Base-by-base conservation (phyloP, 2,113 vertebrate genomes). In the Oenanthe oenanthe region DNA sequence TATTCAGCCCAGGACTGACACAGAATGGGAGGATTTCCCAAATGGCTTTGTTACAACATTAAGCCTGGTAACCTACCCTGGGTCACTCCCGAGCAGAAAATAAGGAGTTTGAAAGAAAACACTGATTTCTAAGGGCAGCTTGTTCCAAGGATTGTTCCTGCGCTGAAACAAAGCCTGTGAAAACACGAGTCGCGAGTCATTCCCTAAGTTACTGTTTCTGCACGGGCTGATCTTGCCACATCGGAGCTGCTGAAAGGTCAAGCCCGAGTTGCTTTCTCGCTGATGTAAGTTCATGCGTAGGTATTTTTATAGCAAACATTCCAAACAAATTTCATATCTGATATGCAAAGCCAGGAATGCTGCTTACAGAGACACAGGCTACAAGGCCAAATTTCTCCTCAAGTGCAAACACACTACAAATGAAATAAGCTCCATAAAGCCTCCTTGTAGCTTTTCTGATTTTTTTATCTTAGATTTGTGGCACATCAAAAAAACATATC, bases 291-390 rank as follows among this genome's bases (percentile, higher is more conserved):
- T 78, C 74, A 60, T 34, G 1, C 18, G 1, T 85, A 68, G 62
- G 81, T 93, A 89, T 95, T 96, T 97, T 91, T 89, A 94, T 17
- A 91, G 89, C 91, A 95, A 95, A 95, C 94, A 95, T 93, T 95
- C 93, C 93, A 89, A 78, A 73, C 87, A 94, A 91, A 94, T 93
- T 93, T 85, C 74, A 22, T 82, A 32, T 74, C 80, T 85, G 89
- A 78, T 92, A 85, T 1, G 40, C 74, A 85, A 79, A 90, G 90
- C 58, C 85, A 85, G 90, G 95, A 95, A 92, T 85, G 87, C 48
- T 17, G 77, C 74, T 82, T 14, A 26, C 65, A 78, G 73, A 67
- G 76, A 29, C 63, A 7, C 11, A 0, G 28, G 60, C 53, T 71
- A 15, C n/a, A 87, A 95, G 80, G 94, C 80, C 54, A 58, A 6